Conservation (phyloP, 2,797 vertebrate species). For the Platyrinchus mystaceus region DNA sequence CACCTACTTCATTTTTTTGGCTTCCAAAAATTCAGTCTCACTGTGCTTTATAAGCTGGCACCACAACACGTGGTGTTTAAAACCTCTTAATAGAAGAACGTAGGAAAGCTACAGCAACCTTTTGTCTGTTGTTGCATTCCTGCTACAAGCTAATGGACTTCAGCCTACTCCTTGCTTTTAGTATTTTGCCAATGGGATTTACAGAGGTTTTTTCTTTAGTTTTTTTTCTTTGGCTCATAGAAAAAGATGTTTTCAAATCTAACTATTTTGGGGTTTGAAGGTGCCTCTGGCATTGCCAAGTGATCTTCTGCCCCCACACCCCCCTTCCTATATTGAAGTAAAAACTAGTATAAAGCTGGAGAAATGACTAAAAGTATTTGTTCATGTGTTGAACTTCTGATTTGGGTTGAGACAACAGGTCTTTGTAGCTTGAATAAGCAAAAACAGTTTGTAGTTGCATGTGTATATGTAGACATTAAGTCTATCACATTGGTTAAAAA, state of each 20-base stretch:
- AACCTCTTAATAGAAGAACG: background rate
- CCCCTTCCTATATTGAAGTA: background rate
- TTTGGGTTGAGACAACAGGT: background rate
- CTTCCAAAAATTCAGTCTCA: background rate
- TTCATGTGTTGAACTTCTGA: background rate
- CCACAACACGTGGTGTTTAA: background rate
- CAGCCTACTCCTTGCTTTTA: slow-evolving; percentile 8
- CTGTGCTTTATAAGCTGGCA: background rate
- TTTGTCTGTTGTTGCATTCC: background rate
- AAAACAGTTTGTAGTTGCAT: background rate
- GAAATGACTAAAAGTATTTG: slow-evolving; percentile 6
- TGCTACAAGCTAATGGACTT: background rate
- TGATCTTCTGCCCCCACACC: background rate
- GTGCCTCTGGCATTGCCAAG: background rate
- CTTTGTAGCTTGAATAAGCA: background rate
- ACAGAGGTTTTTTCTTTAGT: background rate
- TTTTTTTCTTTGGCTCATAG: background rate
- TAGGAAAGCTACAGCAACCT: background rate
- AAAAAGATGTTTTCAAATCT: background rate
- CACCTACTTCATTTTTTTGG: background rate
- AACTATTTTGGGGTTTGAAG: background rate
- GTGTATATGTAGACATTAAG: background rate
- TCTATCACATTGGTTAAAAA: background rate
- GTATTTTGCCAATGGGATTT: slow-evolving; percentile 27
- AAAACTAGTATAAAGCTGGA: background rate